Base-by-base conservation (phyloP, 2,888 invertebrate genomes). In the Meiosimyza decipiens region DNA sequence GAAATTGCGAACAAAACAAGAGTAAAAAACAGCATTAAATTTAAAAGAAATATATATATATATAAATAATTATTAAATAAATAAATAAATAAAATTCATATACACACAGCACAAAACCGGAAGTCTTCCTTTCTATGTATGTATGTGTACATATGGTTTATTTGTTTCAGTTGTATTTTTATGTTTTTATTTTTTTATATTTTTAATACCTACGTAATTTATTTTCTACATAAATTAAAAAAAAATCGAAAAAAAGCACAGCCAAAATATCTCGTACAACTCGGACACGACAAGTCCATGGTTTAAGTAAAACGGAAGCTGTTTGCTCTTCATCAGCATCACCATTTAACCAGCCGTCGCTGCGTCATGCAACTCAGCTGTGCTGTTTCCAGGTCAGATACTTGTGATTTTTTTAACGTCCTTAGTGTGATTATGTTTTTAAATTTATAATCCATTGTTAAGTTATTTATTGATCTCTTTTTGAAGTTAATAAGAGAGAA, bases 341-440 rank as follows among this genome's bases (percentile, higher is more conserved):
- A 12, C 1, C 40, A 6, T 7, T 9, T 9, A 40, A 63, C 50
- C 16, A 47, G 49, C 47, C 63, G 6, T 22, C 6, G 16, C 59
- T 22, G 18, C 22, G 1, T 22, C 15, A 28, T 22, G 9, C 12
- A 22, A 49, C 50, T 28, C 9, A 22, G 40, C 67, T 18, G 54
- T 18, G 47, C 59, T 33, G 54, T 51, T n/a, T 51, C 71, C 66
- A 72, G 72, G 72, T 72, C 72, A 72, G 72, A 60, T 55, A 72
- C 72, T 63, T 68, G 72, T 67, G 67, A 68, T 68, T 65, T 49
- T 22, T 50, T 50, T 71, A 65, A n/a, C 13, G 51, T 69, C 40
- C 9, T 40, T 40, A 40, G 40, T 40, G 9, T 40, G 9, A 40
- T 9, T 40, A 40, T 40, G 9, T 40, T 40, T 59, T 28, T 40